Conservation (phyloP, 2,888 invertebrate genomes). For the Lobophora halterata region DNA sequence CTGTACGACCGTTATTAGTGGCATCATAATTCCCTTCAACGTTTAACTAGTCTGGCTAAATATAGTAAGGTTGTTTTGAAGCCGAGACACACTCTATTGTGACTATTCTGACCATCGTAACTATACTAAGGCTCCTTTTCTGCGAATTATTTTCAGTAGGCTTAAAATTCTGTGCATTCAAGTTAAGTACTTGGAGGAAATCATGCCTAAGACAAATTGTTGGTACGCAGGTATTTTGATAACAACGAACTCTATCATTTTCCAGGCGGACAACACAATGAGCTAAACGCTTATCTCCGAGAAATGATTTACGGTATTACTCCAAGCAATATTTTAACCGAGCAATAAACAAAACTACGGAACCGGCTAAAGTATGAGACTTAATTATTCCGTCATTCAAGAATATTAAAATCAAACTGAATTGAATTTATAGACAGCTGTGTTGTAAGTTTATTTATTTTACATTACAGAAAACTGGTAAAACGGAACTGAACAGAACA, state of each 20-base stretch:
- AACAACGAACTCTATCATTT: constrained; percentile 32
- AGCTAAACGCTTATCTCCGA: constrained; percentile 48
- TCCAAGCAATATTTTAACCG: constrained; percentile 47
- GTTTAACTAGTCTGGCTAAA: constrained; percentile 46
- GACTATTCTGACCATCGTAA: too few species aligned
- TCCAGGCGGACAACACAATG: constrained; percentile 43
- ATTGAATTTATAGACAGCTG: constrained; percentile 54
- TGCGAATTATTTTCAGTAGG: too few species aligned
- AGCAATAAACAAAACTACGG: constrained; percentile 57
- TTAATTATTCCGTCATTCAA: constrained; percentile 62
- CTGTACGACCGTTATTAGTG: constrained; percentile 42
- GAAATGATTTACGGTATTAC: constrained; percentile 62
- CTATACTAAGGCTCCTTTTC: too few species aligned
- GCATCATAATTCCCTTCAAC: constrained; percentile 49
- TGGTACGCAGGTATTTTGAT: constrained; percentile 9
- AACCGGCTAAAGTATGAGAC: constrained; percentile 48
- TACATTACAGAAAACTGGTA: too few species aligned
- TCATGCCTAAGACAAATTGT: constrained; percentile 11
- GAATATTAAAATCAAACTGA: constrained; percentile 52
- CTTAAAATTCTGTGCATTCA: background rate
- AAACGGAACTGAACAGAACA: too few species aligned
- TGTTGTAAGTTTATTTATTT: too few species aligned
- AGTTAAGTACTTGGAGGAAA: constrained; percentile 8
- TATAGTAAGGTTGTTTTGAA: constrained; percentile 34
- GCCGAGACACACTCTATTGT: background rate